Evolutionary conservation across 2,113 vertebrate genomes (phyloP), one percentile per base, ranked within the genome.

Genomic region (Centropus unirufus): DNA sequence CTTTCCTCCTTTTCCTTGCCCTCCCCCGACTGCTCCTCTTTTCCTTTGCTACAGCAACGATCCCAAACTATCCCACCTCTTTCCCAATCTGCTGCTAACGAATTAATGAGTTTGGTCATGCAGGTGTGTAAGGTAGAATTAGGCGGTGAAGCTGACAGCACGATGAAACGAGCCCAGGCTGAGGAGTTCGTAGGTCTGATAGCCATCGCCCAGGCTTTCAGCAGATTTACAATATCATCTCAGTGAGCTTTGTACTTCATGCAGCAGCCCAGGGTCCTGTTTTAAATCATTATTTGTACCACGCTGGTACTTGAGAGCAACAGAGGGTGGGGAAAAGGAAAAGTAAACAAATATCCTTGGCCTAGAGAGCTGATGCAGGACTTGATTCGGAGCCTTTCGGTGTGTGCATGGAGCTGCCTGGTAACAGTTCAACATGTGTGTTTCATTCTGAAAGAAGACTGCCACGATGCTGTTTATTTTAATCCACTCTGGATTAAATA

Each of bases 41-140:
- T 80, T 76, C 46, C 61, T 87, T 27, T 46, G 62, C 30, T 68
- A 5, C 67, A 88, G 58, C 70, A 76, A 49, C 74, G 58, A 49
- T 82, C 78, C 58, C 5, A 2, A 34, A 49, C 36, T 24, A 59
- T 80, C 54, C 27, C 68, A 54, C n/a, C 54, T 75, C 77, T 87
- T 91, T 73, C 87, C 67, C 42, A 55, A 63, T 46, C 67, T 79
- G 70, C 78, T 69, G 72, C 62, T 96, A 85, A 92, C 93, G 89
- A 91, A 89, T 89, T 84, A 95, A 91, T 91, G 78, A 93, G 63
- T 92, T 93, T 74, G 81, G 87, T 83, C 91, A 36, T 61, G 70
- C 87, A 92, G 83, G 89, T 95, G 84, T 87, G 63, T 85, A 46
- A 54, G 63, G 49, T 92, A 27, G 46, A 96, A 96, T 89, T 58